Evolutionary conservation across 2,113 vertebrate genomes (phyloP).

Genomic region (Parus major): DNA sequence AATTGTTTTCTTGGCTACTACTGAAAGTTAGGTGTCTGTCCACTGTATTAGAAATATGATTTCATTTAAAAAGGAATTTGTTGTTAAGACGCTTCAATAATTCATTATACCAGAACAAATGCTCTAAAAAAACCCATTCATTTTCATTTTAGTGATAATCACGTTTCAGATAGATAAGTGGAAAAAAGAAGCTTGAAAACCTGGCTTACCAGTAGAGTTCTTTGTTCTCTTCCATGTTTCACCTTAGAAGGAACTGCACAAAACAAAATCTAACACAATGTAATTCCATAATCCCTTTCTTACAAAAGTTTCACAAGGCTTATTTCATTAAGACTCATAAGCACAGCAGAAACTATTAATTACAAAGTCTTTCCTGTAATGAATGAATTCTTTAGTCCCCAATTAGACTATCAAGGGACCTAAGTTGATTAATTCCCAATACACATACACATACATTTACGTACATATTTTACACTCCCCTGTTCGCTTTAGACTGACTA

Average conservation of each 20-base stretch:
- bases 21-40: neutral
- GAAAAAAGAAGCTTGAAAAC: neutral
- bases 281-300: neutral
- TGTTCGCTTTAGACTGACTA: neutral
- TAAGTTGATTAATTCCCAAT: neutral
- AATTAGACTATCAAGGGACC: neutral
- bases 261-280: neutral
- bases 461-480: neutral
- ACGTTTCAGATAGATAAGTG: neutral
- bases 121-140: neutral
- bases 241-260: neutral
- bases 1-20: constrained; percentile 42
- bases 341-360: neutral
- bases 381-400: neutral
- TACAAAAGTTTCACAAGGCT: neutral
- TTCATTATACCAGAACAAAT: neutral
- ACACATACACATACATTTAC: neutral
- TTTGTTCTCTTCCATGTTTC: neutral
- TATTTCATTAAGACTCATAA: neutral
- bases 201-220: neutral
- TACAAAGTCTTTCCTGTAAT: neutral
- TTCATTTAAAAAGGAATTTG: neutral
- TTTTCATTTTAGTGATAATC: neutral
- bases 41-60: neutral
- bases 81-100: neutral